Percentiles rank a stretch among this genome's conserved stretches.
phyloP scores from a whole-genome alignment of 2,888 invertebrate genomes.

The Iphiclides podalirius region DNA sequence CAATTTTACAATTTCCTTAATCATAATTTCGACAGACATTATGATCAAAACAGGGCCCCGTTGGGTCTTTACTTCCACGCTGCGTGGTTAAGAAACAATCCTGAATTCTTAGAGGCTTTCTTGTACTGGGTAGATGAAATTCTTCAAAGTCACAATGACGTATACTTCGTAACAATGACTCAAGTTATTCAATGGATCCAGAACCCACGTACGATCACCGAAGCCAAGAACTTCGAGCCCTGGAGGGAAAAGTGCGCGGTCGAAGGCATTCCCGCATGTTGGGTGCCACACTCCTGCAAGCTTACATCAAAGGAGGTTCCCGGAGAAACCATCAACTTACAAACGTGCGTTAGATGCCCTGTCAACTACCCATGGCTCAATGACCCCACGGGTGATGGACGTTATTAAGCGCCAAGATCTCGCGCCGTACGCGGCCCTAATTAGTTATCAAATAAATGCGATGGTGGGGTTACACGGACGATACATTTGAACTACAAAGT shows the following conservation, averaged over 20 bases:
- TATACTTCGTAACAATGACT: constrained; percentile 97
- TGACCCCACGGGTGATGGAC: constrained; percentile 93
- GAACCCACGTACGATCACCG: constrained; percentile 90
- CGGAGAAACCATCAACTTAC: constrained; percentile 95
- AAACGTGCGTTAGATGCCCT: constrained; percentile 95
- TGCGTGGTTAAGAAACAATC: constrained; percentile 95
- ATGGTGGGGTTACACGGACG: constrained; percentile 57
- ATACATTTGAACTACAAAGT: constrained; percentile 54
- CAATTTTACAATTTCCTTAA: constrained; percentile 97
- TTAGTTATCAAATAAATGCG: constrained; percentile 64
- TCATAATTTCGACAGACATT: constrained; percentile 95
- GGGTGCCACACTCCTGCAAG: constrained; percentile 95
- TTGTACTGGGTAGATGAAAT: constrained; percentile 96
- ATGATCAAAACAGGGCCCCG: constrained; percentile 93
- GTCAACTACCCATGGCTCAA: constrained; percentile 97
- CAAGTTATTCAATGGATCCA: constrained; percentile 98
- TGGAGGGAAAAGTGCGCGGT: constrained; percentile 96
- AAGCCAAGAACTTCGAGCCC: constrained; percentile 94
- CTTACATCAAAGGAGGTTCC: constrained; percentile 95
- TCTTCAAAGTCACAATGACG: constrained; percentile 90
- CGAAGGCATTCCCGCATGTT: constrained; percentile 90
- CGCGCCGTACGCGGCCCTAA: constrained; percentile 63
- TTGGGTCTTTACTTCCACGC: constrained; percentile 96
- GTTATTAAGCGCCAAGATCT: constrained; percentile 85
- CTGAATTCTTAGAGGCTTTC: constrained; percentile 95